These are phyloP conservation scores for Hydroisotoma schaefferi DNA, from an alignment of 2,888 invertebrate genomes.

Conservation along the genomic window DNA sequence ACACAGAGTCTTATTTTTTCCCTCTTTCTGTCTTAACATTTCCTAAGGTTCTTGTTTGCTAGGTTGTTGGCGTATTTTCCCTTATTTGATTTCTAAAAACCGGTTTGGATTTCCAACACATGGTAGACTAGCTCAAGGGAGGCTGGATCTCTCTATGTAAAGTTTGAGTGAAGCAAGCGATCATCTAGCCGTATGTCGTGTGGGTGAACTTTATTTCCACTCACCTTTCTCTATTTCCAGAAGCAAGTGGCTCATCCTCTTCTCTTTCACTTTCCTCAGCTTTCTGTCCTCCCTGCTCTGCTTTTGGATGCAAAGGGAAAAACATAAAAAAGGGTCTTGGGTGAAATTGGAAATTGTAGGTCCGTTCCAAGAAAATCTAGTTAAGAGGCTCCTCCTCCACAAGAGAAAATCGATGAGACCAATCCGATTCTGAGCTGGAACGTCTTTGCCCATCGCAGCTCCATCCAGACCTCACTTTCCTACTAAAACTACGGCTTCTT, in stretches of 20 bases:
- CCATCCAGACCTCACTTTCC: too few species aligned
- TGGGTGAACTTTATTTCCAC: slow-evolving; percentile 26
- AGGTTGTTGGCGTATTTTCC: too few species aligned
- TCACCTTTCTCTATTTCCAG: slow-evolving; percentile 28
- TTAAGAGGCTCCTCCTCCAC: slow-evolving; percentile 49
- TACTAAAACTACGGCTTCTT: too few species aligned
- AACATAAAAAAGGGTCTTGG: slow-evolving; percentile 50
- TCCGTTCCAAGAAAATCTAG: slow-evolving; percentile 50
- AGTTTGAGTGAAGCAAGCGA: neutral
- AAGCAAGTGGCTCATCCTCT: slow-evolving; percentile 30
- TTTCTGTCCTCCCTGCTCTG: slow-evolving; percentile 36
- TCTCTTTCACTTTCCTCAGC: slow-evolving; percentile 30
- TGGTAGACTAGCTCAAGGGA: neutral
- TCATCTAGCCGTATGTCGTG: slow-evolving; percentile 2
- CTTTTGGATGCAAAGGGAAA: slow-evolving; percentile 49
- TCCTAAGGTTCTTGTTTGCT: too few species aligned
- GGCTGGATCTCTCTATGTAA: slow-evolving; percentile 7
- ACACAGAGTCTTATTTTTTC: too few species aligned
- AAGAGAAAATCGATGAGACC: slow-evolving; percentile 49
- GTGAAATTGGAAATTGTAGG: slow-evolving; percentile 50
- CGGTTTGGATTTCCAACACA: too few species aligned
- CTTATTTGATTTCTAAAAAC: too few species aligned
- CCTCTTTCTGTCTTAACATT: too few species aligned
- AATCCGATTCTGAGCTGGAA: slow-evolving; percentile 49
- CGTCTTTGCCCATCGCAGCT: slow-evolving; percentile 46